phyloP scores from a whole-genome alignment of 2,888 invertebrate species.

The Conchocele bisecta region DNA sequence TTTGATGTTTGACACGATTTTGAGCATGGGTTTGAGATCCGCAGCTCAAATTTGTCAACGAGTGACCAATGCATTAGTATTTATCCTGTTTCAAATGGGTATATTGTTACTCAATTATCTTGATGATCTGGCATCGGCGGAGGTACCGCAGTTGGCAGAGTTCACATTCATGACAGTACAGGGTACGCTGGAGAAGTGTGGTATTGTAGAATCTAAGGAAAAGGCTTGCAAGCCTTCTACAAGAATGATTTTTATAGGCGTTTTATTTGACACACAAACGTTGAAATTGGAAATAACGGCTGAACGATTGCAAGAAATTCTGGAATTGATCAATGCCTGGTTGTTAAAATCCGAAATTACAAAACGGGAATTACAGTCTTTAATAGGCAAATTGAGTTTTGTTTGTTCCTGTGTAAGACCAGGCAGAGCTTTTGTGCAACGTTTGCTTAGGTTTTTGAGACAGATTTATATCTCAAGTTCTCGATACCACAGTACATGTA shows the following conservation, averaged over 20 bases:
- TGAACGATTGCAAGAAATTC: neutral
- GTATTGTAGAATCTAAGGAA: neutral
- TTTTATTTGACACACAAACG: conserved; percentile 13
- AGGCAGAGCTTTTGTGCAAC: conserved; percentile 2
- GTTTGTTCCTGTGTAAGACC: conserved; percentile 8
- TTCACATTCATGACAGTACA: neutral
- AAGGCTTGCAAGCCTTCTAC: conserved; percentile 5
- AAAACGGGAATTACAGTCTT: conserved; percentile 11
- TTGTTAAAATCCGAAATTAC: neutral
- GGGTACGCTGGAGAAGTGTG: neutral
- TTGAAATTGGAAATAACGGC: conserved; percentile 3
- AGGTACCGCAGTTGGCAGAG: neutral
- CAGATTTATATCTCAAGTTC: neutral
- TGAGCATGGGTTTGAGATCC: neutral
- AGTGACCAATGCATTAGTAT: neutral
- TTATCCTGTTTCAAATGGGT: neutral
- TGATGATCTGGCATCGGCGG: neutral
- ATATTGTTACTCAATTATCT: neutral
- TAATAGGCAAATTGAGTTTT: conserved; percentile 15
- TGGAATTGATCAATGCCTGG: neutral
- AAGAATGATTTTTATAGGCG: conserved; percentile 1
- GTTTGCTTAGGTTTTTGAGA: conserved; percentile 10
- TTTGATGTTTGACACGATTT: neutral
- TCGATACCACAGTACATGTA: neutral
- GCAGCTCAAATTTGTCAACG: neutral